Conservation (phyloP, 2,113 vertebrate genomes). For the Macrotus californicus region DNA sequence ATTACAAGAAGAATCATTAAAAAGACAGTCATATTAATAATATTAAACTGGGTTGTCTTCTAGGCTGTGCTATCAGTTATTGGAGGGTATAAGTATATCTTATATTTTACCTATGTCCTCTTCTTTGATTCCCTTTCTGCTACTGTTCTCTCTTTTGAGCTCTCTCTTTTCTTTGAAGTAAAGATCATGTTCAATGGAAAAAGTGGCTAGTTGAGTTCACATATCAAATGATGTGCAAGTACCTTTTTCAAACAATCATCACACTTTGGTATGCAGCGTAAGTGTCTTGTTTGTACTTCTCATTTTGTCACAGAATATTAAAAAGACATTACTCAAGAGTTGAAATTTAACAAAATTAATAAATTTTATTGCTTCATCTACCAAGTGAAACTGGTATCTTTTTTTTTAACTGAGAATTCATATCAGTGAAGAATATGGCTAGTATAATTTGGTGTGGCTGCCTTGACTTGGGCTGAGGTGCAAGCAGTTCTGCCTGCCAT, state of each 20-base stretch:
- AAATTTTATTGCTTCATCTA: background rate
- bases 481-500: background rate
- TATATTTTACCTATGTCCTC: background rate
- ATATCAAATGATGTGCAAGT: background rate
- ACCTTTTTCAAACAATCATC: background rate
- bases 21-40: background rate
- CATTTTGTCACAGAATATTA: slow-evolving; percentile 8
- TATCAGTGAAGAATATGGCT: background rate
- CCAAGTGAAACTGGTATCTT: background rate
- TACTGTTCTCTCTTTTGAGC: background rate
- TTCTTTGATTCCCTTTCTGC: background rate
- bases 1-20: background rate
- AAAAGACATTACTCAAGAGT: background rate
- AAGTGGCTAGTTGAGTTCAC: background rate
- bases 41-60: background rate
- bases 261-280: background rate
- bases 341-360: slow-evolving; percentile 23
- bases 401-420: background rate
- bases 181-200: background rate
- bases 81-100: background rate
- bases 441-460: background rate
- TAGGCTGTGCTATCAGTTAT: background rate
- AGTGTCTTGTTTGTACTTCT: background rate
- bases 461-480: background rate
- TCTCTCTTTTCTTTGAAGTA: slow-evolving; percentile 2